A percentile compares a stretch with the other conserved stretches of the same genome.
phyloP scores from a whole-genome alignment of 2,888 invertebrate genomes.

The Amphipyra tragopoginis region DNA sequence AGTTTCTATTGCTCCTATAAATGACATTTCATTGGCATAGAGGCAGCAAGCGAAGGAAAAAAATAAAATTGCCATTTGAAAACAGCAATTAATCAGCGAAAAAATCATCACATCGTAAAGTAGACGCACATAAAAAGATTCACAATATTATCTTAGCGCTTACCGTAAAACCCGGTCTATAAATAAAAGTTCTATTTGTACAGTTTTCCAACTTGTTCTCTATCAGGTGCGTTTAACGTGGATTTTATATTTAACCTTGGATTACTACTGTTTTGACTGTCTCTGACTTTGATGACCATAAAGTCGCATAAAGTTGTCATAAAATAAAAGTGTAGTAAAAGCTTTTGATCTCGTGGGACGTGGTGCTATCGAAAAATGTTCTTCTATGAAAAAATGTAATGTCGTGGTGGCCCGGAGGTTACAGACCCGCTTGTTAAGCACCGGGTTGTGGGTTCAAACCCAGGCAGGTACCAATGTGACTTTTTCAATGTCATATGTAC shows the following conservation, averaged over 20 bases:
- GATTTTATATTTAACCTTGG: conserved; percentile 10
- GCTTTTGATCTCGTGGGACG: neutral
- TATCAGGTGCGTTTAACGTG: conserved; percentile 15
- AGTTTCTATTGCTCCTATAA: too few relatives aligned
- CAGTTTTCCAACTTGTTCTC: conserved; percentile 6
- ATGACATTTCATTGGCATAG: too few relatives aligned
- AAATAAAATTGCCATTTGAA: neutral
- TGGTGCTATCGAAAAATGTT: too few relatives aligned
- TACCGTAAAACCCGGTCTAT: conserved; percentile 5
- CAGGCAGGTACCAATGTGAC: too few relatives aligned
- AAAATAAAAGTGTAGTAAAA: neutral
- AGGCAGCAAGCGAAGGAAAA: too few relatives aligned
- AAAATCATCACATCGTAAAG: conserved; percentile 7
- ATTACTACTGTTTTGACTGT: conserved; percentile 1
- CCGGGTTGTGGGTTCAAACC: too few relatives aligned
- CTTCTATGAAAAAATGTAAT: too few relatives aligned
- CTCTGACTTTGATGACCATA: neutral
- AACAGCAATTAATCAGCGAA: conserved; percentile 5
- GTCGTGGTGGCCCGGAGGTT: too few relatives aligned
- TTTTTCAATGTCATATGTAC: too few relatives aligned
- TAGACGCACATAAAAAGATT: conserved; percentile 5
- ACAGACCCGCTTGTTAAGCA: too few relatives aligned
- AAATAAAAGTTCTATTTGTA: conserved; percentile 9
- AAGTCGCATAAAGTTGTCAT: neutral
- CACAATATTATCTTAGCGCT: conserved; percentile 7